Evolutionary conservation across 2,888 invertebrate genomes (phyloP).

Genomic region (Drosophila yooni): DNA sequence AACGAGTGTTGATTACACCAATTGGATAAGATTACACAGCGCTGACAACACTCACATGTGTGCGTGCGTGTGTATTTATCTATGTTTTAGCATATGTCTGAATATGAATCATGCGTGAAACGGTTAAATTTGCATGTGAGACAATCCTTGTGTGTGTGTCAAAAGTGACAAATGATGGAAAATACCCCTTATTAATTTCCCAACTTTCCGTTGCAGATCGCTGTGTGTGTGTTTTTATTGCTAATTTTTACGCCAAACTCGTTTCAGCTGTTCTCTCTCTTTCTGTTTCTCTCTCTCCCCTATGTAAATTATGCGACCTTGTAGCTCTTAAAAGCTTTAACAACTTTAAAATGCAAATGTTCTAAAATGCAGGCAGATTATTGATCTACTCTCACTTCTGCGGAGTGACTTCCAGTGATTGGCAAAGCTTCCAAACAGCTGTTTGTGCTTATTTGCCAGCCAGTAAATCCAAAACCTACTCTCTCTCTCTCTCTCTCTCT

Average conservation of each 20-base stretch:
- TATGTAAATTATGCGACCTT: slow-evolving; percentile 30
- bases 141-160: background rate
- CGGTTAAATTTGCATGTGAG: background rate
- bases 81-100: background rate
- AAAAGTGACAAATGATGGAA: slow-evolving; percentile 1
- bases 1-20: slow-evolving; percentile 54
- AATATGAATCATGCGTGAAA: slow-evolving; percentile 8
- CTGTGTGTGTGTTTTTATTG: background rate
- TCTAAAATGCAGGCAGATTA: slow-evolving; percentile 9
- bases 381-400: background rate
- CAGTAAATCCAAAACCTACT: slow-evolving; percentile 15
- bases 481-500: slow-evolving; percentile 2
- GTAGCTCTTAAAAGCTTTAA: slow-evolving; percentile 10
- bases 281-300: background rate
- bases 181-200: slow-evolving; percentile 6
- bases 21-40: slow-evolving; percentile 36
- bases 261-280: slow-evolving; percentile 15
- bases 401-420: slow-evolving; percentile 7
- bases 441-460: slow-evolving; percentile 18
- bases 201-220: background rate
- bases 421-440: slow-evolving; percentile 45
- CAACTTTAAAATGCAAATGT: slow-evolving; percentile 14
- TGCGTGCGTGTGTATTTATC: background rate
- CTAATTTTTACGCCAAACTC: slow-evolving; percentile 14
- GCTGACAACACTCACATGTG: background rate